Conservation (phyloP, 2,888 invertebrate species). For the Steinernema carpocapsae region DNA sequence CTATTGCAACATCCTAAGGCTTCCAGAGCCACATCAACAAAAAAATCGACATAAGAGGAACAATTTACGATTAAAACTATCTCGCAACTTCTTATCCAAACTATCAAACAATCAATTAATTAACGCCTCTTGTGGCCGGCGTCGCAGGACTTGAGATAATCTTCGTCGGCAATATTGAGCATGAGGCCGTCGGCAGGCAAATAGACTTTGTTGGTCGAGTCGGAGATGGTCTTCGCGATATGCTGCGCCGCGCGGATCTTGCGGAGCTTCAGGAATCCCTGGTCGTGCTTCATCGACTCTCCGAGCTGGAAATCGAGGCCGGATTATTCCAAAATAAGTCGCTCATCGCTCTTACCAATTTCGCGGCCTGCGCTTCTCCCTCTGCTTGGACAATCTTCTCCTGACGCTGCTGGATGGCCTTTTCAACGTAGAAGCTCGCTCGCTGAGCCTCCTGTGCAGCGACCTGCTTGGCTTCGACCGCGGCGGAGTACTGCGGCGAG, state of each 20-base stretch:
- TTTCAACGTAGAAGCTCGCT: constrained; percentile 96
- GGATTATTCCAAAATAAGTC: too few species aligned
- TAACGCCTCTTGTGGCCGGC: constrained; percentile 4
- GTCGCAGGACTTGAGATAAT: constrained; percentile 74
- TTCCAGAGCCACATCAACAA: too few species aligned
- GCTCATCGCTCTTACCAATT: constrained; percentile 88
- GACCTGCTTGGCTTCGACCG: constrained; percentile 89
- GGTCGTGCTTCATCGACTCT: constrained; percentile 80
- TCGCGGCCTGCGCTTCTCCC: constrained; percentile 98
- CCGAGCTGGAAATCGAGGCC: constrained; percentile 66
- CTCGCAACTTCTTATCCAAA: constrained; percentile 4
- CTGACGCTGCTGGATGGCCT: constrained; percentile 94
- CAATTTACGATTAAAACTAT: neutral
- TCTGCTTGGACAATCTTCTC: constrained; percentile 99
- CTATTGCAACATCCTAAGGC: too few species aligned
- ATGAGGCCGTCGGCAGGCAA: constrained; percentile 83
- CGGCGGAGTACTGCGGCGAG: constrained; percentile 97
- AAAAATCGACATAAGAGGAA: too few species aligned
- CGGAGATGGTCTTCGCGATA: constrained; percentile 87
- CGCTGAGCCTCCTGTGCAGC: constrained; percentile 99
- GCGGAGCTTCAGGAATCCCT: constrained; percentile 94
- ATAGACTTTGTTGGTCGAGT: constrained; percentile 78
- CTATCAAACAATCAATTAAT: constrained; percentile 32
- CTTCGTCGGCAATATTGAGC: constrained; percentile 89
- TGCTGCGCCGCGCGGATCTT: constrained; percentile 97